Percentiles rank a stretch among this genome's conserved stretches.
Conservation (phyloP, 2,888 invertebrate species). For the Cheilosia grossa region DNA sequence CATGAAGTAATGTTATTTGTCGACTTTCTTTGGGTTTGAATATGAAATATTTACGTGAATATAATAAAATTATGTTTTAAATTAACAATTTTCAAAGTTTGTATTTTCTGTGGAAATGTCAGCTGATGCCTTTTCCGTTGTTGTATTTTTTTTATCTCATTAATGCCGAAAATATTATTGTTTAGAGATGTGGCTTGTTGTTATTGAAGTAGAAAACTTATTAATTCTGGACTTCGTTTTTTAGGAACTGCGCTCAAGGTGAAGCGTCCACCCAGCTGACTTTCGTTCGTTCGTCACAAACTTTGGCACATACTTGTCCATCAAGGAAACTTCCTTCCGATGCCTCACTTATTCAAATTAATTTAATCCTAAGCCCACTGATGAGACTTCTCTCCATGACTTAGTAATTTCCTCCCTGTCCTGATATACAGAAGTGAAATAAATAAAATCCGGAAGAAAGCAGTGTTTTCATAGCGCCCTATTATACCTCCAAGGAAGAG, state of each 20-base stretch:
- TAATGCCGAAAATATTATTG: no score
- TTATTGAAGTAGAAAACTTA: no score
- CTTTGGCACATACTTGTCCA: no score
- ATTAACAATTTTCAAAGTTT: conserved; percentile 70
- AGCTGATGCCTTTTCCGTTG: no score
- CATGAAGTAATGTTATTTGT: no score
- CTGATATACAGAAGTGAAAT: neutral
- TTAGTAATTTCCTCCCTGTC: conserved; percentile 20
- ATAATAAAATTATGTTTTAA: conserved; percentile 68
- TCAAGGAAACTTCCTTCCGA: neutral
- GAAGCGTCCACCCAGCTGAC: no score
- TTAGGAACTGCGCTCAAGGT: no score
- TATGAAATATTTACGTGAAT: conserved; percentile 73
- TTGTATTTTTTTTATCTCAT: no score
- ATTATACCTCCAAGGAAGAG: neutral
- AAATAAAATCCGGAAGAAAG: conserved; percentile 16
- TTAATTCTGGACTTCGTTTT: no score
- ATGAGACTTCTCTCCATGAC: conserved; percentile 3
- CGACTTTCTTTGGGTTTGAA: conserved; percentile 29
- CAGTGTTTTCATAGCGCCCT: neutral
- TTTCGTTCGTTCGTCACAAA: no score
- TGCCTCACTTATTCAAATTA: conserved; percentile 5
- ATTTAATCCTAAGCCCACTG: conserved; percentile 14
- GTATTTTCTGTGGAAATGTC: conserved; percentile 48
- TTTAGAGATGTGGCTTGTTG: no score